Conservation (phyloP, 2,113 vertebrate genomes). For the Nanger granti region DNA sequence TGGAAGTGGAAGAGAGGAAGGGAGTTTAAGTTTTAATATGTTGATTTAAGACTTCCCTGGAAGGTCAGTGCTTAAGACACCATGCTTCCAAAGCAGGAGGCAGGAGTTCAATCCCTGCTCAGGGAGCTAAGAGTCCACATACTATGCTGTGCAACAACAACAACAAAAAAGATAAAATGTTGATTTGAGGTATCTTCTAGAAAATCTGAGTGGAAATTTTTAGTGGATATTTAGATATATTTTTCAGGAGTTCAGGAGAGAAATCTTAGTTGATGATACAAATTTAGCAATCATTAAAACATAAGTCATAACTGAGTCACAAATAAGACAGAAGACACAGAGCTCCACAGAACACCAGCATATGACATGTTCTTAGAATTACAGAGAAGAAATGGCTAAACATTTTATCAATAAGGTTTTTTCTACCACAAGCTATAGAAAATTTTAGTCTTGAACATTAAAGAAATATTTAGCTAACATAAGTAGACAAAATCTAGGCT, state of each 20-base stretch:
- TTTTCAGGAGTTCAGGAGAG: not conserved
- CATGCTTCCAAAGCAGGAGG: not conserved
- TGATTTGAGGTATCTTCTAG: not conserved
- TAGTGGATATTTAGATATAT: not conserved
- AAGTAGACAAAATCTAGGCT: not conserved
- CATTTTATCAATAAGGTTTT: not conserved
- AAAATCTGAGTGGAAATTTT: not conserved
- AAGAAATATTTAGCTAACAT: not conserved
- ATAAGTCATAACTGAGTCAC: not conserved
- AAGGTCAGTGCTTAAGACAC: not conserved
- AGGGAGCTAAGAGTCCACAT: not conserved
- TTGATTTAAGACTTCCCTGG: not conserved
- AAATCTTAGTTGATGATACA: not conserved
- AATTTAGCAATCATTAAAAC: not conserved
- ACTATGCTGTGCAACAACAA: not conserved
- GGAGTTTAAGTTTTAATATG: not conserved
- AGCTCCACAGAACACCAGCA: not conserved
- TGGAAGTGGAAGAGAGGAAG: not conserved
- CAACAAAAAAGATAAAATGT: not conserved
- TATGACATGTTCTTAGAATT: not conserved
- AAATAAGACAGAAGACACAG: not conserved
- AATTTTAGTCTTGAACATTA: not conserved
- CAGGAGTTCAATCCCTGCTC: not conserved
- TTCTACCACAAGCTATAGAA: not conserved
- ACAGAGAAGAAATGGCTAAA: not conserved